Evolutionary conservation across 2,797 vertebrate species (phyloP), one percentile per base, ranked within the genome.

Genomic region (Brotula barbata): DNA sequence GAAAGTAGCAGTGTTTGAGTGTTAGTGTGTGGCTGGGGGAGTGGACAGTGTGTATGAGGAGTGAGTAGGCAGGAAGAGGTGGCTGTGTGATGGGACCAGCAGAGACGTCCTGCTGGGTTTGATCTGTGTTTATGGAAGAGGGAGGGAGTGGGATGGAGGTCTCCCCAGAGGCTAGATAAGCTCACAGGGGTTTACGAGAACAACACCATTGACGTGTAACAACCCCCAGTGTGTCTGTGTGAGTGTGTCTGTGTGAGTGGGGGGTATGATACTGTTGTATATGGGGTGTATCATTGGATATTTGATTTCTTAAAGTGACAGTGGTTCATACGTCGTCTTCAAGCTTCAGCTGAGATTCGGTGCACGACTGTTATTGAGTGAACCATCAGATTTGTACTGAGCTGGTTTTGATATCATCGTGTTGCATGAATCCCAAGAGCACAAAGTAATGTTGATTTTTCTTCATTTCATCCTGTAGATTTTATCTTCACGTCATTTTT

Each of bases 1-100:
- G 78, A 87, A 45, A 89, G 89, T 80, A 83, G 61, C 63, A 59
- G 60, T 73, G 61, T 83, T 85, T 79, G 83, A 59, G 60, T 73
- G 61, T 83, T 85, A 80, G 83, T 78, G 77, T 88, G 88, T 74
- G 67, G 54, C 59, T 61, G 82, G 67, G 53, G 57, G 64, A 73
- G 68, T 77, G 75, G 70, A 76, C 71, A 68, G 55, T 45, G 58
- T 66, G 66, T n/a, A 34, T 80, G 82, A 58, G 66, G 68, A 71
- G 52, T 10, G 28, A 47, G 67, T 70, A 51, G 68, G 55, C 48
- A 68, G 52, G 65, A 65, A 80, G 39, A 28, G n/a, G 45, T n/a
- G 22, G 13, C 70, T 48, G 50, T 70, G 66, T 74, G 62, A 25
- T 77, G 68, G 73, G 50, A 82, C 74, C 48, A 59, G 58, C 3